Evolutionary conservation across 2,113 vertebrate genomes (phyloP).

Genomic region (Monarcha castaneiventris): DNA sequence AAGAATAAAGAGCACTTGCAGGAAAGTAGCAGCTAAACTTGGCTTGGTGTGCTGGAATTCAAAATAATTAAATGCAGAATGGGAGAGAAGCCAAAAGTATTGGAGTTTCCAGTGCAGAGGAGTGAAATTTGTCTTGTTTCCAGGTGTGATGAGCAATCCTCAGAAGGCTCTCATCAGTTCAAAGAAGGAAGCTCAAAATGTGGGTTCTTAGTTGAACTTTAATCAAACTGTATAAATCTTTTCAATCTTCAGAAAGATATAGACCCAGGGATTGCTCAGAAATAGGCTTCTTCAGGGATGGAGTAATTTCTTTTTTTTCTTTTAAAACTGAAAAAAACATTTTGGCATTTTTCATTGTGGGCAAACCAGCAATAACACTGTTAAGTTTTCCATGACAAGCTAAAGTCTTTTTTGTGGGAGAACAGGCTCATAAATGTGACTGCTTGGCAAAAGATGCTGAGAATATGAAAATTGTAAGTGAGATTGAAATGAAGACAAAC

Average conservation of each 20-base stretch:
- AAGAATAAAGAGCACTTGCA: not conserved
- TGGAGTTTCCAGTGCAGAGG: constrained; percentile 40
- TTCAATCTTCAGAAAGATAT: not conserved
- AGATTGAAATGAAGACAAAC: too few relatives aligned
- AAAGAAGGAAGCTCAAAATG: constrained; percentile 13
- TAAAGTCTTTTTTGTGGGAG: not conserved
- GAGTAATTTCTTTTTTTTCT: not conserved
- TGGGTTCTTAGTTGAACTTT: not conserved
- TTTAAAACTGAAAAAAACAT: not conserved
- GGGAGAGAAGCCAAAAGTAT: constrained; percentile 43
- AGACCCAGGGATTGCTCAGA: not conserved
- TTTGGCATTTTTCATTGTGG: not conserved
- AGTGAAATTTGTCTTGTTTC: constrained; percentile 61
- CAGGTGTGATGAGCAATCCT: constrained; percentile 37
- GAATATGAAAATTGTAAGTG: too few relatives aligned
- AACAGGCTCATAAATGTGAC: too few relatives aligned
- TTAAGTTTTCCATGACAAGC: not conserved
- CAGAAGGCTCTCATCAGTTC: not conserved
- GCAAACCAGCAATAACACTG: not conserved
- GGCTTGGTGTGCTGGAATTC: constrained; percentile 17
- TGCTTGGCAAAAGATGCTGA: too few relatives aligned
- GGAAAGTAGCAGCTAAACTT: constrained; percentile 38
- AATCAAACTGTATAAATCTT: not conserved
- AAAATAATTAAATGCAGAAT: constrained; percentile 60
- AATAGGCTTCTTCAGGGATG: not conserved